Percentiles rank a stretch among this genome's conserved stretches.
These are phyloP conservation scores for Helarctos malayanus DNA, from an alignment of 2,797 vertebrate species.

Conservation along the genomic window DNA sequence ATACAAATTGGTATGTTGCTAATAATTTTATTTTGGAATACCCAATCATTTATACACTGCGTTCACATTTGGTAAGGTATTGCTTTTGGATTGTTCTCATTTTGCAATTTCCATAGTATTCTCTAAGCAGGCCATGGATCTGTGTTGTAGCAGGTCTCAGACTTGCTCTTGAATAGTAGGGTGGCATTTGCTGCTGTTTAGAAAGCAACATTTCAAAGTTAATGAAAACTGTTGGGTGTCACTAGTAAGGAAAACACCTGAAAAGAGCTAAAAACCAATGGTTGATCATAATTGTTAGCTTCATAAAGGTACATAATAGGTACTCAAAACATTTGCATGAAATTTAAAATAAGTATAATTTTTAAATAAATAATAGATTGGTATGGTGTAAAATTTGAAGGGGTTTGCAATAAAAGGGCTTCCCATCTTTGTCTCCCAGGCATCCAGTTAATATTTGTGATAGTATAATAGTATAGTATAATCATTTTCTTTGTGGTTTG, in stretches of 20 bases:
- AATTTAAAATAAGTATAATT: not conserved
- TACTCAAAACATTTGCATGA: not conserved
- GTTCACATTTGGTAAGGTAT: constrained; percentile 9
- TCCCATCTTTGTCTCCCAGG: not conserved
- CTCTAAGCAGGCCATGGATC: not conserved
- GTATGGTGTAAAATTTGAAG: not conserved
- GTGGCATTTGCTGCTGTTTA: constrained; percentile 45
- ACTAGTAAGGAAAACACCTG: not conserved
- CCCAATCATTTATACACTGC: not conserved
- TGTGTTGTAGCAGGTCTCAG: not conserved
- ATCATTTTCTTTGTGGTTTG: constrained; percentile 27
- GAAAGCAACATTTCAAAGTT: not conserved
- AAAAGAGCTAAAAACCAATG: not conserved
- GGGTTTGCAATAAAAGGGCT: not conserved
- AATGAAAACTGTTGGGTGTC: constrained; percentile 17
- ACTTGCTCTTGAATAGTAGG: constrained; percentile 47
- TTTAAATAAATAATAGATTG: not conserved
- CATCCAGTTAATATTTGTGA: constrained; percentile 6
- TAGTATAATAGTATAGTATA: not conserved
- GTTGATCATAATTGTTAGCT: not conserved
- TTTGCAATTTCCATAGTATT: constrained; percentile 38
- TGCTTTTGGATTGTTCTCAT: constrained; percentile 37
- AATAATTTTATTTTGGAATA: constrained; percentile 52
- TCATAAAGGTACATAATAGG: not conserved
- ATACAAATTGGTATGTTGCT: constrained; percentile 18